These are phyloP conservation scores for Raja brachyura DNA, from an alignment of 2,113 vertebrate genomes.

Conservation along the genomic window DNA sequence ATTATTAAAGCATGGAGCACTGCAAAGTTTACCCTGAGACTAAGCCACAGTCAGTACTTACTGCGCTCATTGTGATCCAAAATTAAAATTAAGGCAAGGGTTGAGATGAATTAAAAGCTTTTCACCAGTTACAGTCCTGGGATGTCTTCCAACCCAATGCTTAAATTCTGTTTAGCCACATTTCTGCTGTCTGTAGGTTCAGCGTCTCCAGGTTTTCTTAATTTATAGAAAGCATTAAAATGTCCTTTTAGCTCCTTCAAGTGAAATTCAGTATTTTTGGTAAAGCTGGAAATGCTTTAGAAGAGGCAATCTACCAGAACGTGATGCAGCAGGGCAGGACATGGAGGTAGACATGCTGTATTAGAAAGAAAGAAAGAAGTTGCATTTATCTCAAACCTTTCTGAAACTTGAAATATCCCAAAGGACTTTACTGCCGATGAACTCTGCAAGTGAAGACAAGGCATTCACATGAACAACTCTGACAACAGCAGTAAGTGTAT, in stretches of 20 bases:
- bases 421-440: not conserved
- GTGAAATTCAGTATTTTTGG: slow-evolving; percentile 17
- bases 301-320: not conserved
- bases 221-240: not conserved
- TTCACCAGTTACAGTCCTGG: slow-evolving; percentile 1
- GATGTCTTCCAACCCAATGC: not conserved
- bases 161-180: slow-evolving; percentile 25
- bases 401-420: not conserved
- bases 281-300: not conserved
- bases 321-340: not conserved
- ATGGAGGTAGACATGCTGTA: not conserved
- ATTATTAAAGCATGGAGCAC: not conserved
- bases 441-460: not conserved
- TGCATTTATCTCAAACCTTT: not conserved
- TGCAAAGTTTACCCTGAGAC: not conserved
- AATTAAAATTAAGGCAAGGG: slow-evolving; percentile 1
- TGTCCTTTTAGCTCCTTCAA: not conserved
- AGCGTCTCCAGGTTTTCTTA: not conserved
- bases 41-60: not conserved
- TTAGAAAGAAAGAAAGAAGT: not conserved
- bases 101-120: slow-evolving; percentile 8
- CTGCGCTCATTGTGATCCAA: slow-evolving; percentile 18
- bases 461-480: too few relatives aligned
- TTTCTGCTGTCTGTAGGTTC: not conserved
- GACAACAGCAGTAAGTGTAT: too few relatives aligned